These are phyloP conservation scores for Cecropterus lyciades DNA, from an alignment of 1,140 invertebrate genomes.

Conservation along the genomic window DNA sequence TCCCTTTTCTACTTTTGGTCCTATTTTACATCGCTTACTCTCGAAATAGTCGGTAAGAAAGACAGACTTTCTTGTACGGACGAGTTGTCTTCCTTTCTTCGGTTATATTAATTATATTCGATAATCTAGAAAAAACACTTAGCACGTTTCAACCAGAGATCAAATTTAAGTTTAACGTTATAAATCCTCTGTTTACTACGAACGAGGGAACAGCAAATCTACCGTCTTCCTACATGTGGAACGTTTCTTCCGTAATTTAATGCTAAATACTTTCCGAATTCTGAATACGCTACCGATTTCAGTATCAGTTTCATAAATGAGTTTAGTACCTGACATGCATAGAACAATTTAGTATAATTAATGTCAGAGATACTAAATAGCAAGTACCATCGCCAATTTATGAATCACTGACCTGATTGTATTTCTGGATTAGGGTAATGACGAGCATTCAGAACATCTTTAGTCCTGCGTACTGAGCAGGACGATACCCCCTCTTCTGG, in stretches of 20 bases:
- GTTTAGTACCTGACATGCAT: slow-evolving; percentile 17
- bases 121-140: too few species aligned
- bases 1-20: too few species aligned
- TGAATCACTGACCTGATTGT: background rate
- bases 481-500: background rate
- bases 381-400: background rate
- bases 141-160: too few species aligned
- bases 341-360: slow-evolving; percentile 25
- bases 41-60: too few species aligned
- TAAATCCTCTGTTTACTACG: background rate
- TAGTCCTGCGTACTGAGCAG: slow-evolving; percentile 2
- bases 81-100: too few species aligned
- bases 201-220: slow-evolving; percentile 9
- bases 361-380: slow-evolving; percentile 10
- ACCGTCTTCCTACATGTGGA: slow-evolving; percentile 11
- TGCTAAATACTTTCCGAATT: slow-evolving; percentile 10
- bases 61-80: too few species aligned
- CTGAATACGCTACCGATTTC: background rate
- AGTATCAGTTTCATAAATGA: background rate
- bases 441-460: background rate
- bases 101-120: too few species aligned
- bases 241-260: slow-evolving; percentile 6
- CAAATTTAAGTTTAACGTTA: too few species aligned
- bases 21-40: too few species aligned
- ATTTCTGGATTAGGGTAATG: background rate